A percentile compares a stretch with the other conserved stretches of the same genome.
Conservation (phyloP, 1,140 invertebrate species). For the Proctacanthus coquilletti region DNA sequence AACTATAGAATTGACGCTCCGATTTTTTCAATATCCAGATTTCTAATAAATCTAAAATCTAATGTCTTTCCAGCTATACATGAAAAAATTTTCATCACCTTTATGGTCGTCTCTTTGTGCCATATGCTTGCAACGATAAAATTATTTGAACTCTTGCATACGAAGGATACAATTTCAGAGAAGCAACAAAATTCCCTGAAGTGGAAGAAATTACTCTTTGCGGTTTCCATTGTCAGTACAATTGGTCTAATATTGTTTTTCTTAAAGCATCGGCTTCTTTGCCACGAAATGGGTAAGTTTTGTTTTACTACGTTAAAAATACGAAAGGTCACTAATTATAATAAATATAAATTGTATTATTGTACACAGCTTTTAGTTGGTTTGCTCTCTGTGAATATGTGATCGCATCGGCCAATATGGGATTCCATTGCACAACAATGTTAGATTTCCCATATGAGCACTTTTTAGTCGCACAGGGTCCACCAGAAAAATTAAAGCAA, state of each 20-base stretch:
- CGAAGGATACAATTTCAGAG: conserved; percentile 25
- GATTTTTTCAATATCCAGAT: conserved; percentile 3
- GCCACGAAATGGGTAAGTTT: conserved; percentile 63
- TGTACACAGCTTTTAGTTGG: conserved; percentile 72
- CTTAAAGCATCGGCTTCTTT: conserved; percentile 70
- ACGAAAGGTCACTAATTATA: background rate
- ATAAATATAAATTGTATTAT: conserved; percentile 7
- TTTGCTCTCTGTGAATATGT: conserved; percentile 86
- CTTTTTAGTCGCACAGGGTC: conserved; percentile 49
- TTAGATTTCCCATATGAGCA: conserved; percentile 70
- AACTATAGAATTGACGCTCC: conserved; percentile 2
- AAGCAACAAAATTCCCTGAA: conserved; percentile 36
- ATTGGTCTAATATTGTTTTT: conserved; percentile 72
- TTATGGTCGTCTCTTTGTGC: conserved; percentile 72
- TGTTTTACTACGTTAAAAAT: conserved; percentile 5
- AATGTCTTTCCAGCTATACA: conserved; percentile 57
- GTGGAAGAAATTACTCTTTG: conserved; percentile 58
- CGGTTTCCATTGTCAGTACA: conserved; percentile 59
- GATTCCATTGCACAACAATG: conserved; percentile 74
- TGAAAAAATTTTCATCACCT: conserved; percentile 83
- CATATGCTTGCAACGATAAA: conserved; percentile 55
- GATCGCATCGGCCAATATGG: conserved; percentile 80
- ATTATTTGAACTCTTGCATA: conserved; percentile 19
- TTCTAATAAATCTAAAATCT: conserved; percentile 3
- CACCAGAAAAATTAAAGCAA: conserved; percentile 17